Evolutionary conservation across 2,888 invertebrate genomes (phyloP).

Genomic region (Melikaiella ostensackeni): DNA sequence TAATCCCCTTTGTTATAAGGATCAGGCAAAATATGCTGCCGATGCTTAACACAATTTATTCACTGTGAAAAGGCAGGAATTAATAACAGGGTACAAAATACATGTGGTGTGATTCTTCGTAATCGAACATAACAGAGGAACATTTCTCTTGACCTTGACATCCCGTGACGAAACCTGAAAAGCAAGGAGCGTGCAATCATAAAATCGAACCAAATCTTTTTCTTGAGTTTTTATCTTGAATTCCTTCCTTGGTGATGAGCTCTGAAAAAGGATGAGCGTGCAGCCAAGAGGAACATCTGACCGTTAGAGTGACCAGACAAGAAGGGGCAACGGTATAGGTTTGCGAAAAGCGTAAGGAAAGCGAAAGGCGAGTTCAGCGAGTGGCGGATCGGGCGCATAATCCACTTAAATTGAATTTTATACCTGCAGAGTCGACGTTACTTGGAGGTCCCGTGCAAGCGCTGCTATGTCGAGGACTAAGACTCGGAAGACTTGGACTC

Average conservation of each 20-base stretch:
- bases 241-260: conserved; percentile 13
- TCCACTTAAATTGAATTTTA: conserved; percentile 40
- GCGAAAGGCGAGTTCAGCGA: conserved; percentile 38
- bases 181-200: conserved; percentile 32
- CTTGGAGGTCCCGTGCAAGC: conserved; percentile 70
- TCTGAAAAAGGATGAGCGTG: conserved; percentile 41
- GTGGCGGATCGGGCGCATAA: conserved; percentile 35
- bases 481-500: conserved; percentile 81
- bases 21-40: neutral
- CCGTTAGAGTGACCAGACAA: conserved; percentile 19
- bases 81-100: conserved; percentile 5
- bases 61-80: neutral
- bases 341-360: conserved; percentile 44
- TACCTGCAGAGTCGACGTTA: conserved; percentile 76
- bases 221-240: neutral
- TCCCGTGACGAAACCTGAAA: neutral
- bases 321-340: conserved; percentile 31
- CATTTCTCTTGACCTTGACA: neutral
- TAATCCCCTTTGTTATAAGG: conserved; percentile 5
- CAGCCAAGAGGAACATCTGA: conserved; percentile 23
- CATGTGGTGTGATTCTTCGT: neutral
- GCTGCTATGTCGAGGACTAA: conserved; percentile 78
- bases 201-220: conserved; percentile 14
- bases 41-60: conserved; percentile 5
- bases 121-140: neutral